Base-by-base conservation (phyloP, 1,140 invertebrate genomes). In the Panulirus ornatus region DNA sequence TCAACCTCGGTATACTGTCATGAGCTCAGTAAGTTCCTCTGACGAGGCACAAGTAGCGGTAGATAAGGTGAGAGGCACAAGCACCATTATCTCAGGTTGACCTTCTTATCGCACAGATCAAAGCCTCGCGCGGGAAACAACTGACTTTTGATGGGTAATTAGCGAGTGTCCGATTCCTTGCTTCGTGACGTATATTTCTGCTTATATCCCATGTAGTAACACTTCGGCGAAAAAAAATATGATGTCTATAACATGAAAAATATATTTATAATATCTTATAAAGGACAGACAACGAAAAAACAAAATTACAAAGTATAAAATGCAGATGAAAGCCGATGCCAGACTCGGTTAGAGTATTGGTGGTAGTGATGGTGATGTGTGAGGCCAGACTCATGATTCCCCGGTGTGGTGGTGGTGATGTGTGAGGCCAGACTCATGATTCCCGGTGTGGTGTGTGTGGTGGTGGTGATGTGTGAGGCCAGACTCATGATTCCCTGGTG, bases 61-160 rank as follows among this genome's bases (percentile, higher is more conserved):
- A 44, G 76, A 79, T 79, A 79, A 79, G 76, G 19, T 27, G n/a
- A 79, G 76, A 30, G 76, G n/a, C 30, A 66, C 58, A 66, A 66
- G 58, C 58, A 30, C 30, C 42, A 42, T 47, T 79, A 79, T 47
- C 36, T 79, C 19, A 27, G 38, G 27, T 27, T 42, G 6, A 30
- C 11, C 14, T 19, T n/a, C 42, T 79, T 79, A 79, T 79, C 76
- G 76, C n/a, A 42, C 16, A 79, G 19, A 79, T 79, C 76, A 79
- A 79, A 79, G 76, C 76, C 16, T 22, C 22, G 40, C 76, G 58
- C 58, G 58, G 58, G 58, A 66, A 66, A 66, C 58, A 27, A 66
- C 58, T 66, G 42, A 79, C 76, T 51, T 79, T 79, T 79, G 42
- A 79, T 79, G 76, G 76, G 76, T 79, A 79, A 79, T 79, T 34